A percentile compares a stretch with the other conserved stretches of the same genome.
These are phyloP conservation scores for Lasioglossum morio DNA, from an alignment of 2,888 invertebrate species.

Conservation along the genomic window DNA sequence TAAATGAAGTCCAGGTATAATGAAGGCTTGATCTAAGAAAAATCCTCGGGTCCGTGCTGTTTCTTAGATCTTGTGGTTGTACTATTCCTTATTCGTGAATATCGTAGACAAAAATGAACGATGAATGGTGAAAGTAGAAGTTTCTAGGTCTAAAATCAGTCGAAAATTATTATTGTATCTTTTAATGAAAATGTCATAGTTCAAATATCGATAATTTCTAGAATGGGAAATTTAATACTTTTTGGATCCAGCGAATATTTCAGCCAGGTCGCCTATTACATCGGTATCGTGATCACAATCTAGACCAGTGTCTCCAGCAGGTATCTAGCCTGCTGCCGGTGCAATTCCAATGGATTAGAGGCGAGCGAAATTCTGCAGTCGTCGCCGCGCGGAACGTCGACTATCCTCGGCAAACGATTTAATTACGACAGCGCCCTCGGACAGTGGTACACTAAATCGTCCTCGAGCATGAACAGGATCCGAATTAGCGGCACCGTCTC, in stretches of 20 bases:
- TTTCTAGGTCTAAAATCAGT: too few species aligned
- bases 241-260: background rate
- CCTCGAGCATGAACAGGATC: constrained; percentile 6
- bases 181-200: too few species aligned
- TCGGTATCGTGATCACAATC: background rate
- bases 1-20: too few species aligned
- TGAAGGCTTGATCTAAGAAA: too few species aligned
- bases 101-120: too few species aligned
- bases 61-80: too few species aligned
- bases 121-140: too few species aligned
- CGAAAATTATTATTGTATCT: too few species aligned
- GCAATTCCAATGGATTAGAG: background rate
- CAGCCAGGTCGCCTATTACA: background rate
- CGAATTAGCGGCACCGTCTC: constrained; percentile 28
- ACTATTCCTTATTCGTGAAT: too few species aligned
- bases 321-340: background rate
- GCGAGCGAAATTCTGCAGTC: background rate
- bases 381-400: background rate
- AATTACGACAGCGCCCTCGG: constrained; percentile 12
- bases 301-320: background rate
- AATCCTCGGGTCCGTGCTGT: too few species aligned
- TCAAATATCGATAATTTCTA: too few species aligned
- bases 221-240: too few species aligned
- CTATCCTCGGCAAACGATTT: constrained; percentile 13
- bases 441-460: constrained; percentile 15